These are phyloP conservation scores for Melolontha melolontha DNA, from an alignment of 2,888 invertebrate species.

Conservation along the genomic window DNA sequence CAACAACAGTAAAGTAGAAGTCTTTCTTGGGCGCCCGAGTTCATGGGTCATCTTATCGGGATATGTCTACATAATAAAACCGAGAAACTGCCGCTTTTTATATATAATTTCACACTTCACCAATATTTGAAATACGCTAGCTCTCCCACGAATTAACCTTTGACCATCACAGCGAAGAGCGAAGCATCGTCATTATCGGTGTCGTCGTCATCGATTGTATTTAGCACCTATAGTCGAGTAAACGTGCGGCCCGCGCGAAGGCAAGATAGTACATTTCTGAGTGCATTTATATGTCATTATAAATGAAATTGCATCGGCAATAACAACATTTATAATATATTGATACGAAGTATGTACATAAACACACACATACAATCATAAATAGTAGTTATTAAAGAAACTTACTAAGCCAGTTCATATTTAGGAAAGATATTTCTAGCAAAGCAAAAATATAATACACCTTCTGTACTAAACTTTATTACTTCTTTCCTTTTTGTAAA, in stretches of 20 bases:
- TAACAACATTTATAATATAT: conserved; percentile 40
- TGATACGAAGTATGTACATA: no score
- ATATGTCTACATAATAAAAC: conserved; percentile 8
- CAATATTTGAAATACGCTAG: conserved; percentile 39
- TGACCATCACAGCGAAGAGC: conserved; percentile 33
- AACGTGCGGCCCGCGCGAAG: no score
- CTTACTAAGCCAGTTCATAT: no score
- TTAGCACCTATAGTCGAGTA: conserved; percentile 38
- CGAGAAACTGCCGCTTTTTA: conserved; percentile 35
- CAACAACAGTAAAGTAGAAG: no score
- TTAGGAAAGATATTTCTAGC: no score
- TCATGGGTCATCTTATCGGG: conserved; percentile 14
- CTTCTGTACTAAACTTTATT: no score
- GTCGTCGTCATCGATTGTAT: conserved; percentile 43
- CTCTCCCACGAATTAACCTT: conserved; percentile 46
- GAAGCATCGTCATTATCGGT: conserved; percentile 39
- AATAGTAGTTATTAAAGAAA: no score
- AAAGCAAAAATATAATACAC: no score
- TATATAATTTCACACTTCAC: conserved; percentile 35
- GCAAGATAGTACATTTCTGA: neutral
- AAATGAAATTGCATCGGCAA: conserved; percentile 29
- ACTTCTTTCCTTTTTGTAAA: no score
- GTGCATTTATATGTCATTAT: conserved; percentile 25
- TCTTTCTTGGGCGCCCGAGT: neutral
- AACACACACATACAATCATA: no score